Evolutionary conservation across 2,888 invertebrate genomes (phyloP).

Genomic region (Eupeodes luniger): DNA sequence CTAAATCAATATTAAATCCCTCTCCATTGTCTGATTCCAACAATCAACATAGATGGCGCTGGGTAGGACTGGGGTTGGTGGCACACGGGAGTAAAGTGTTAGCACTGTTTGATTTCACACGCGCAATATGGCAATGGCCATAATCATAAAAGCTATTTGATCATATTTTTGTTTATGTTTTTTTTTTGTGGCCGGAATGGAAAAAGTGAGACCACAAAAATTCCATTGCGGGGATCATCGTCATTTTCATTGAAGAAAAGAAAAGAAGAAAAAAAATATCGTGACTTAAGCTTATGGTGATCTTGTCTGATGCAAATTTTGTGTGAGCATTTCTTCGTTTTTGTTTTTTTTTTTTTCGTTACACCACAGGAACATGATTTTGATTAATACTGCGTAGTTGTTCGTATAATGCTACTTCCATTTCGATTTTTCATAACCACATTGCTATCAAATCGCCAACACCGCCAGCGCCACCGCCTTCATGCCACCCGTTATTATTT

Average conservation of each 20-base stretch:
- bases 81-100: conserved; percentile 31
- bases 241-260: background rate
- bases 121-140: conserved; percentile 39
- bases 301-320: conserved; percentile 57
- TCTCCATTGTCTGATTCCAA: background rate
- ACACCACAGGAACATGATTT: conserved; percentile 59
- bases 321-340: background rate
- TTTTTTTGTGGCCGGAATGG: conserved; percentile 3
- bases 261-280: conserved; percentile 49
- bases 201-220: conserved; percentile 47
- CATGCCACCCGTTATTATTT: background rate
- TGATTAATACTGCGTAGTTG: conserved; percentile 70
- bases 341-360: background rate
- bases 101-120: conserved; percentile 56
- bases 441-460: background rate
- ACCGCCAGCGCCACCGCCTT: background rate
- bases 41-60: no score
- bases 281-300: conserved; percentile 62
- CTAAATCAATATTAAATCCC: conserved; percentile 65
- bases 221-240: conserved; percentile 40
- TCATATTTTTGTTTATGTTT: conserved; percentile 37
- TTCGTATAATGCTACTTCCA: conserved; percentile 16
- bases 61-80: no score
- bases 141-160: conserved; percentile 9
- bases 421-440: conserved; percentile 5